Base-by-base conservation (phyloP, 2,888 invertebrate genomes). In the Ophion obscuratus region DNA sequence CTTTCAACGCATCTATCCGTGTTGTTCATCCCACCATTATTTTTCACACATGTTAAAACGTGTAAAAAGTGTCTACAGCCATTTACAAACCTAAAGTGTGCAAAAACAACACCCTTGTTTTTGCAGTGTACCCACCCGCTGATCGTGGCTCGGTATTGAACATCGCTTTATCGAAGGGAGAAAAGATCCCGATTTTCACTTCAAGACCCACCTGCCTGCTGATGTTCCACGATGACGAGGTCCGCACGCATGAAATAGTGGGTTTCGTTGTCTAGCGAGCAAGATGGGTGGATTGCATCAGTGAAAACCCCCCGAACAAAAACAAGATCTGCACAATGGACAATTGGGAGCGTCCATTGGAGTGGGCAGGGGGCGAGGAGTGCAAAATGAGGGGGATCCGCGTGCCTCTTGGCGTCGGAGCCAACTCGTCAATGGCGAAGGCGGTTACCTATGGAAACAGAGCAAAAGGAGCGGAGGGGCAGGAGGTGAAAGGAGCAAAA, bases 371-470 rank as follows among this genome's bases (percentile, higher is more conserved):
- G 17, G 53, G 44, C 20, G 53, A n/a, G 44, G 24, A 2, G 4
- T 14, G n/a, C 36, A 27, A 70, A 64, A 53, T 36, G 36, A 11
- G 31, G 17, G 31, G 76, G 86, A 86, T 81, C 84, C 84, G 78
- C 70, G 80, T 62, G 77, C 64, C 84, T 77, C 59, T 86, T 86
- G 85, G 81, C 81, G 81, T 70, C 36, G 57, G 73, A 77, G 86
- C 86, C 86, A 86, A 86, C 80, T 86, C 83, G 86, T 83, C 86
- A 83, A 86, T 83, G 80, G 80, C 20, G 20, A 47, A 68, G 67
- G 61, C 77, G 73, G 80, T 57, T 62, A 40, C 70, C 44, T 74
- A 62, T 73, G 59, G 47, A 74, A 83, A 73, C 68, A 47, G 68
- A 62, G 68, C 73, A 64, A 81, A 83, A 62, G 31, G 27, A 75